Evolutionary conservation across 2,113 vertebrate genomes (phyloP).

Genomic region (Menidia beryllina): DNA sequence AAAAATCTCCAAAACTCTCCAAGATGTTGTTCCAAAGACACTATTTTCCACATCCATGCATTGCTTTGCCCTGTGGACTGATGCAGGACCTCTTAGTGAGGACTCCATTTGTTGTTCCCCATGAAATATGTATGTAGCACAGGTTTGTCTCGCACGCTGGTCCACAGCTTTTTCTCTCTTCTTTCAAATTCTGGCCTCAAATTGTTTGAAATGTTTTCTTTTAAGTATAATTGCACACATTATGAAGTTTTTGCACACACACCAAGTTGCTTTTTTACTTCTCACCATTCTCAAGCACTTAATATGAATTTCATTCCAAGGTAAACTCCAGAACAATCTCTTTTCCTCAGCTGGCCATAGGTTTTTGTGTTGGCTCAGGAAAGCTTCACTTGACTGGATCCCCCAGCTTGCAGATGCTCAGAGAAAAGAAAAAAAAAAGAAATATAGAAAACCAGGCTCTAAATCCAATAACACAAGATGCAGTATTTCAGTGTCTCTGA

Average conservation of each 20-base stretch:
- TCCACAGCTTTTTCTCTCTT: constrained; percentile 17
- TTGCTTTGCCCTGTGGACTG: constrained; percentile 5
- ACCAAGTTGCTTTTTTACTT: constrained; percentile 23
- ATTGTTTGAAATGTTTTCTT: constrained; percentile 30
- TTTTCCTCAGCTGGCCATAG: constrained; percentile 70
- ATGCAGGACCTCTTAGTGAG: constrained; percentile 4
- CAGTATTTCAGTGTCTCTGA: constrained; percentile 72
- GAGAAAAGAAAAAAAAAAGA: constrained; percentile 40
- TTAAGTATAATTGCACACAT: constrained; percentile 24
- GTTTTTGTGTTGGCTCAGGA: constrained; percentile 58
- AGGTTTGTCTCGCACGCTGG: constrained; percentile 30
- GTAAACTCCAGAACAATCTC: constrained; percentile 71
- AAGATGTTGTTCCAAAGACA: constrained; percentile 16
- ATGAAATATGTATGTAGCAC: constrained; percentile 49
- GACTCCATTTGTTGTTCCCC: constrained; percentile 47
- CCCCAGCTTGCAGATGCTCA: constrained; percentile 63
- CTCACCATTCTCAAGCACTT: constrained; percentile 41
- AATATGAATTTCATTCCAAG: constrained; percentile 59
- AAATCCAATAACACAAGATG: constrained; percentile 82
- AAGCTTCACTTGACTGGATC: constrained; percentile 65
- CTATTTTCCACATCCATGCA: constrained; percentile 15
- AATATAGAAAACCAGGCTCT: constrained; percentile 59
- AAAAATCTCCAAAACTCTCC: background rate
- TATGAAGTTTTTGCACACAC: constrained; percentile 42
- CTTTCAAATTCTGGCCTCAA: constrained; percentile 11